Conservation (phyloP, 1,140 invertebrate species). For the Cryptotermes secundus region DNA sequence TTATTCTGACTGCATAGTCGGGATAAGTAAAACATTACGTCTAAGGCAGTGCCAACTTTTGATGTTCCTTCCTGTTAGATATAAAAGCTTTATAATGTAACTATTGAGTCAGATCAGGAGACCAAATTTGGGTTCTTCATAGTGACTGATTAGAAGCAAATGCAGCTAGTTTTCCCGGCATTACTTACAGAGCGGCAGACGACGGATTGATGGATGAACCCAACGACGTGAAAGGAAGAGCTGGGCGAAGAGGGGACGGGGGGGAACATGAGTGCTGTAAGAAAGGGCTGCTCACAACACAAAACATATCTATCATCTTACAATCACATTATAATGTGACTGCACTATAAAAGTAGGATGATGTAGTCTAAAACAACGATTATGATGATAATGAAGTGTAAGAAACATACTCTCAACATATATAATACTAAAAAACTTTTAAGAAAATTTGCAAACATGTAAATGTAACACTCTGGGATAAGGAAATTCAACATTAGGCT, state of each 20-base stretch:
- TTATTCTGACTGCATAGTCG: too few relatives aligned
- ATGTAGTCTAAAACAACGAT: background rate
- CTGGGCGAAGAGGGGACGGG: background rate
- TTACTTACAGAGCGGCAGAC: background rate
- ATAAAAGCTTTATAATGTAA: background rate
- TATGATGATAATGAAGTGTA: background rate
- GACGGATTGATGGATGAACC: background rate
- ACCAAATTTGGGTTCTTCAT: background rate
- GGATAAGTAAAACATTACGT: background rate
- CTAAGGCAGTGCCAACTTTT: background rate
- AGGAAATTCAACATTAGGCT: background rate
- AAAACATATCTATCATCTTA: background rate
- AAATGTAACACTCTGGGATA: background rate
- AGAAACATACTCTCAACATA: background rate
- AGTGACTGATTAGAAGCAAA: background rate
- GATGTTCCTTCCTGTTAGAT: background rate
- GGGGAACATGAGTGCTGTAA: background rate
- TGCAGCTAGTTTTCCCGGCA: background rate
- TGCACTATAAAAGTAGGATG: background rate
- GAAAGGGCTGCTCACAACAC: slow-evolving; percentile 16
- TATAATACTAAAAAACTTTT: background rate
- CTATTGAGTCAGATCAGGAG: background rate
- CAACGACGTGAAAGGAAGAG: slow-evolving; percentile 15
- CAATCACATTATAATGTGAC: background rate
- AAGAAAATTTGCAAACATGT: background rate